Evolutionary conservation across 2,797 vertebrate species (phyloP).

Genomic region (Enteromius radiatus): DNA sequence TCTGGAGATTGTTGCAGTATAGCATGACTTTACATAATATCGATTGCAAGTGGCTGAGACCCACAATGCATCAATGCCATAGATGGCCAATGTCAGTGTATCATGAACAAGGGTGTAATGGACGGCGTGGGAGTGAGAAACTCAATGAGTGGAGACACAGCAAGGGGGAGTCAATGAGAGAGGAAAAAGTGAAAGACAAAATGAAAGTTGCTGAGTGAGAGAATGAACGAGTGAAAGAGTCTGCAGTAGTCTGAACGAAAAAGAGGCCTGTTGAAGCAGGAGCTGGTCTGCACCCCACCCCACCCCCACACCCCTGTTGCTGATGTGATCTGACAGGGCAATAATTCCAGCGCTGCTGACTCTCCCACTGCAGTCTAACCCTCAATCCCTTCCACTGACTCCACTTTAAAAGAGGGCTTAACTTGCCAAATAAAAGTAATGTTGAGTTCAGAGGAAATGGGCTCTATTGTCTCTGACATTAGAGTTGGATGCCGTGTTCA

Average conservation of each 20-base stretch:
- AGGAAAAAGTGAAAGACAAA: conserved; percentile 3
- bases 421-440: conserved; percentile 41
- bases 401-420: conserved; percentile 50
- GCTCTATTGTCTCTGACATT: conserved; percentile 42
- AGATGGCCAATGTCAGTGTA: neutral
- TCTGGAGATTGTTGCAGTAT: conserved; percentile 16
- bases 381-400: conserved; percentile 35
- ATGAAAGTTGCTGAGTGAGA: conserved; percentile 15
- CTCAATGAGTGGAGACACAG: neutral
- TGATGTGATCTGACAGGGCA: conserved; percentile 57
- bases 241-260: conserved; percentile 17
- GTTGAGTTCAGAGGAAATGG: conserved; percentile 28
- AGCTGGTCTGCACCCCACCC: neutral
- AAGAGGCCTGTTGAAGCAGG: neutral
- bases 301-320: conserved; percentile 13
- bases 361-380: conserved; percentile 33
- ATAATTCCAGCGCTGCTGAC: conserved; percentile 52
- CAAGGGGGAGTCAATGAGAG: neutral
- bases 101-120: conserved; percentile 26
- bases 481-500: neutral
- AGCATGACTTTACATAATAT: conserved; percentile 28
- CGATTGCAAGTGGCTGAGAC: conserved; percentile 3
- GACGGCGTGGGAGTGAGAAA: neutral
- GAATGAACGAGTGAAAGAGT: conserved; percentile 34
- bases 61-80: conserved; percentile 15